Evolutionary conservation across 2,888 invertebrate species (phyloP).

Genomic region (Thera britannica): DNA sequence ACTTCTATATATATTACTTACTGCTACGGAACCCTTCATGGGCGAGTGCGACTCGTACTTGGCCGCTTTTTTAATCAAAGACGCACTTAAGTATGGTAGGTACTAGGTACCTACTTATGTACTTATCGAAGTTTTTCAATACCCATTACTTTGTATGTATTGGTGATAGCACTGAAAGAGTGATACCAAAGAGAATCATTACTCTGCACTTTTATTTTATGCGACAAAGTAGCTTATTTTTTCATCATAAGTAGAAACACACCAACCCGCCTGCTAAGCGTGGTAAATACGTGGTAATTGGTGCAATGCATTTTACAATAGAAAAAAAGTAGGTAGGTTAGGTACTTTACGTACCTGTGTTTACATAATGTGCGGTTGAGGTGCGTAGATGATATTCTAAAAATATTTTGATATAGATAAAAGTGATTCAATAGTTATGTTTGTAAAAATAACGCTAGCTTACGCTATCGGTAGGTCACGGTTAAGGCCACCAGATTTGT

Average conservation of each 20-base stretch:
- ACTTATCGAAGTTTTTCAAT: not conserved
- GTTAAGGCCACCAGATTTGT: slow-evolving; percentile 20
- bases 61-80: not conserved
- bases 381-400: slow-evolving; percentile 4
- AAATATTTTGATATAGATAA: slow-evolving; percentile 17
- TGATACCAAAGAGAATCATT: too few species aligned
- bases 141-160: not conserved
- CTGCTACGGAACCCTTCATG: too few species aligned
- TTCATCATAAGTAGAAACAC: too few species aligned
- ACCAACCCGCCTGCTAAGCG: too few species aligned
- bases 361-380: not conserved
- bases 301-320: too few species aligned
- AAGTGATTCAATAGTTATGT: slow-evolving; percentile 20
- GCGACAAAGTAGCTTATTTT: too few species aligned
- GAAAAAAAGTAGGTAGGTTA: too few species aligned
- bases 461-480: slow-evolving; percentile 11
- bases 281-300: too few species aligned
- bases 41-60: too few species aligned
- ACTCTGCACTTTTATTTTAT: too few species aligned
- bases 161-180: too few species aligned
- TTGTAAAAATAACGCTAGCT: slow-evolving; percentile 15
- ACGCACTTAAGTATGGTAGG: not conserved
- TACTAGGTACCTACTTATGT: not conserved
- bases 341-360: not conserved
- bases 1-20: too few species aligned